Evolutionary conservation across 2,113 vertebrate species (phyloP), one percentile per base, ranked within the genome.

Genomic region (Hylia prasina): DNA sequence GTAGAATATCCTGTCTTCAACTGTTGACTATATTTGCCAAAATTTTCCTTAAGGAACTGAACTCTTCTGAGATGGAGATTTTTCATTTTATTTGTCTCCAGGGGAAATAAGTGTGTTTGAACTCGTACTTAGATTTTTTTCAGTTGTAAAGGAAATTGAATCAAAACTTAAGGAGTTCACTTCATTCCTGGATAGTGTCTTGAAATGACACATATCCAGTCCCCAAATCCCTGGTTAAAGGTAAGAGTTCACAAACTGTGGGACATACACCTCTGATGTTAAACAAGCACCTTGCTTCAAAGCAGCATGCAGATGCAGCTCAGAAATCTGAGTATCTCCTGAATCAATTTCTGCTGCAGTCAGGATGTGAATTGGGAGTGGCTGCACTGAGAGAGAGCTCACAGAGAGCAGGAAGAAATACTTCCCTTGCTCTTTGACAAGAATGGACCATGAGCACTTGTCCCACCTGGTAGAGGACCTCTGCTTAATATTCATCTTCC

Each of bases 361-460:
- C 27, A 28, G 7, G 61, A 27, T 16, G 5, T 8, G 45, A 61
- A 13, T 0, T 86, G 56, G 51, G 31, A 82, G n/a, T 58, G 22
- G n/a, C 45, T 54, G 9, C 20, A 19, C 22, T 24, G 60, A 54
- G 63, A 33, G 24, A 57, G 19, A 65, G 16, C 40, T 73, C 11
- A 1, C 23, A 53, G 60, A 22, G 15, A 28, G 51, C 15, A 54
- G 28, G 15, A 45, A 18, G 48, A 63, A 53, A 47, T 33, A 9
- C 16, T 83, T 80, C 33, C n/a, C 33, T 53, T 40, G 27, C 27
- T 75, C 51, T 79, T 48, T 58, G 11, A n/a, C 39, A 40, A 10
- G 11, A 60, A 8, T 0, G 51, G 53, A 28, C n/a, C 5, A 0
- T 0, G 0, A 70, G 10, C 37, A 25, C 28, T 54, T 53, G 17